Evolutionary conservation across 2,797 vertebrate genomes (phyloP), one percentile per base, ranked within the genome.

Genomic region (Falco berigora): DNA sequence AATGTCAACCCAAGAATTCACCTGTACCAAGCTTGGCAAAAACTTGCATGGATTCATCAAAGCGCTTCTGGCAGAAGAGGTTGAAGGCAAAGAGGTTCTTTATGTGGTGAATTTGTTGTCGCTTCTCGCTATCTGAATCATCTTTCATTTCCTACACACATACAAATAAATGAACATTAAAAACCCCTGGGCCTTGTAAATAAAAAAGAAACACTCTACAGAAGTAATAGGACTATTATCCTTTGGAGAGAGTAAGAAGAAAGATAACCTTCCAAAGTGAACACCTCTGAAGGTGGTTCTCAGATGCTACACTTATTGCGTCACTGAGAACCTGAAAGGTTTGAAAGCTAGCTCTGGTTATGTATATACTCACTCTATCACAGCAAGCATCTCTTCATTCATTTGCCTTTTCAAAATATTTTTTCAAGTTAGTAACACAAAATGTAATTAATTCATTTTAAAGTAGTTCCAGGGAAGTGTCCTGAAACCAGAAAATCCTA

Each of bases 51-150:
- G 99, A 99, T 94, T 99, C 99, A 92, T 99, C 99, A 86, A 99
- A 99, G 89, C 99, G 99, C 96, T 99, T 99, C 98, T 99, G 99
- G 97, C 99, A 99, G 96, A 99, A 99, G 79, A 99, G 98, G 95
- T 99, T 99, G 97, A 99, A 99, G 96, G 99, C 99, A 59, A 98
- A 99, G n/a, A 99, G 98, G 96, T 99, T 99, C 98, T 99, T 99
- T 94, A 99, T 99, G 97, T 99, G 99, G 97, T 99, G 98, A 86
- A 99, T 99, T 97, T 99, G 99, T 83, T 99, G 99, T 92, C 98
- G 98, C 95, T 99, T 99, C 94, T 99, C 99, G 10, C 98, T 99
- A n/a, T 99, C 99, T 2, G 99, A 98, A 95, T 99, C 99, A 88
- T 99, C 99, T 96, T 99, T 99, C 99, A 99, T 99, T 98, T 99